phyloP scores from a whole-genome alignment of 2,113 vertebrate species.

The Rhea pennata region DNA sequence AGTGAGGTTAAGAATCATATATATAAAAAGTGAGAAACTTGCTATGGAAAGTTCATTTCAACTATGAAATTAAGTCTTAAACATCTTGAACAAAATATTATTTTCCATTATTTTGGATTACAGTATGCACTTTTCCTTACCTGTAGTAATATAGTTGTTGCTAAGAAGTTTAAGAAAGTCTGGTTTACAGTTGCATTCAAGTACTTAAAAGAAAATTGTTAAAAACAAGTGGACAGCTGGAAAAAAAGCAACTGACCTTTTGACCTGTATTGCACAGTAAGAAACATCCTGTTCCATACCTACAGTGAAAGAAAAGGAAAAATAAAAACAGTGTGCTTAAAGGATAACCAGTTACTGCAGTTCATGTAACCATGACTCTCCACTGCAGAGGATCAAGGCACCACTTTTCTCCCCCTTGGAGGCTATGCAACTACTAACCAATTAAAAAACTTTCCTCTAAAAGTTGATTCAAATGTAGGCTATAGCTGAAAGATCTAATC shows the following conservation, averaged over 20 bases:
- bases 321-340: constrained; percentile 13
- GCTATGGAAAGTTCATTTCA: background rate
- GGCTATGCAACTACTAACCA: background rate
- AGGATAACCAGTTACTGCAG: background rate
- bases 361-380: background rate
- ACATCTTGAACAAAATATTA: background rate
- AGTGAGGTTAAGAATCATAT: background rate
- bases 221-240: background rate
- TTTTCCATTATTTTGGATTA: background rate
- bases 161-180: background rate
- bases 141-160: background rate
- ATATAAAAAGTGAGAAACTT: background rate
- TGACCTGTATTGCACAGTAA: constrained; percentile 91
- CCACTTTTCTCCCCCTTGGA: background rate
- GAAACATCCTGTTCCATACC: constrained; percentile 98
- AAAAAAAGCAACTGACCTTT: constrained; percentile 80
- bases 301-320: constrained; percentile 60
- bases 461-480: background rate
- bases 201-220: background rate
- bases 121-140: background rate
- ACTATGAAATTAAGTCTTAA: background rate
- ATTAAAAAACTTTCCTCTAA: background rate
- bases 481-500: background rate
- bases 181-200: background rate
- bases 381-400: background rate